Evolutionary conservation across 2,113 vertebrate genomes (phyloP).

Genomic region (Fulica atra): DNA sequence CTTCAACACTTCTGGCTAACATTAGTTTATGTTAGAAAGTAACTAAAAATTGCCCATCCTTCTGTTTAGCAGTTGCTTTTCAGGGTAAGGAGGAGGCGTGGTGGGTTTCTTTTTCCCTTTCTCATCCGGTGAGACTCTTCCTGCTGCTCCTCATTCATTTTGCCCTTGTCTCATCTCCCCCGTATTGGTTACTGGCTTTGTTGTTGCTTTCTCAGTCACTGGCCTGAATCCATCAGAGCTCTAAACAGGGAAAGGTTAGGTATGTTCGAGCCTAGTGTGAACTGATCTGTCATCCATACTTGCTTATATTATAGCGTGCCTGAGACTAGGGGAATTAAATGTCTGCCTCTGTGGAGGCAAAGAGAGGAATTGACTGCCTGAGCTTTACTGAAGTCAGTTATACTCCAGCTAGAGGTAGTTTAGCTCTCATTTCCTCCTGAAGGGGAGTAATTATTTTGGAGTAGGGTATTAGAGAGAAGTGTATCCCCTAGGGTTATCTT

Average conservation of each 20-base stretch:
- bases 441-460: constrained; percentile 10
- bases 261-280: neutral
- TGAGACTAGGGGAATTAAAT: neutral
- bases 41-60: constrained; percentile 40
- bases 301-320: constrained; percentile 22
- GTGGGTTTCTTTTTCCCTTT: constrained; percentile 17
- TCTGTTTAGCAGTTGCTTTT: constrained; percentile 38
- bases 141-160: constrained; percentile 46
- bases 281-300: constrained; percentile 28
- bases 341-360: neutral
- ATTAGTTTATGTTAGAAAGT: constrained; percentile 9
- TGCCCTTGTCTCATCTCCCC: constrained; percentile 38
- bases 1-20: neutral
- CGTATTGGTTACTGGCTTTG: constrained; percentile 8
- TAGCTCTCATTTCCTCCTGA: neutral
- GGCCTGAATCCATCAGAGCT: constrained; percentile 48
- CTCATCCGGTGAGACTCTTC: neutral
- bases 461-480: neutral
- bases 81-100: constrained; percentile 16
- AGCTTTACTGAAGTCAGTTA: neutral
- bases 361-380: neutral
- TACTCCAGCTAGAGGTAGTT: neutral
- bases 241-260: constrained; percentile 56
- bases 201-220: constrained; percentile 22
- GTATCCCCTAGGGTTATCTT: neutral